phyloP scores from a whole-genome alignment of 1,140 invertebrate species.

The Coptotermes formosanus region DNA sequence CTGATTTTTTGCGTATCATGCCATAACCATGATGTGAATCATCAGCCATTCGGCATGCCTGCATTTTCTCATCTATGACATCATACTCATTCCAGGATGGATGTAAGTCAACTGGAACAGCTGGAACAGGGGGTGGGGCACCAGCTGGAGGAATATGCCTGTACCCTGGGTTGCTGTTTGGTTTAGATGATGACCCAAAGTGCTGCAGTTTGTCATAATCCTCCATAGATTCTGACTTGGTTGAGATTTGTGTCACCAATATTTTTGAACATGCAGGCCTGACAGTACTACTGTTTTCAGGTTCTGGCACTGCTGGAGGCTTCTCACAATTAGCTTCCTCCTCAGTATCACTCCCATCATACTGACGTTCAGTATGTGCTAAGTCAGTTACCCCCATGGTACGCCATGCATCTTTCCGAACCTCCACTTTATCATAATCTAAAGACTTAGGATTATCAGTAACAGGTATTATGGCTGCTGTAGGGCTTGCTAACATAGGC shows the following conservation, averaged over 20 bases:
- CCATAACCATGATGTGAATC: slow-evolving; percentile 77
- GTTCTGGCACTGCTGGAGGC: background rate
- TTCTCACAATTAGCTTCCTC: slow-evolving; percentile 39
- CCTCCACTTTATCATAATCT: slow-evolving; percentile 66
- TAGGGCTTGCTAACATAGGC: background rate
- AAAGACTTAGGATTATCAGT: background rate
- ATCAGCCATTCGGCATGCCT: slow-evolving; percentile 59
- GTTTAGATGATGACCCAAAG: slow-evolving; percentile 69
- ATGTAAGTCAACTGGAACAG: background rate
- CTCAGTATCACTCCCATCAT: slow-evolving; percentile 32
- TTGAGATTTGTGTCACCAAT: slow-evolving; percentile 21
- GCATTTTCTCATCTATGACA: slow-evolving; percentile 28
- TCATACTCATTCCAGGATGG: slow-evolving; percentile 24
- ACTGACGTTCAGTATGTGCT: slow-evolving; percentile 57
- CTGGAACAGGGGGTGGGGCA: slow-evolving; percentile 2
- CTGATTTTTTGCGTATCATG: slow-evolving; percentile 65
- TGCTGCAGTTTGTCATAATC: slow-evolving; percentile 75
- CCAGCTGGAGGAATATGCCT: slow-evolving; percentile 53
- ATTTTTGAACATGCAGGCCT: slow-evolving; percentile 26
- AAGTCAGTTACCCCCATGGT: slow-evolving; percentile 71
- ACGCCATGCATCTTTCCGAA: slow-evolving; percentile 71
- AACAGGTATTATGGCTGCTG: background rate
- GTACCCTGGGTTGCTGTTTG: slow-evolving; percentile 65
- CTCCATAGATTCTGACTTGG: slow-evolving; percentile 32
- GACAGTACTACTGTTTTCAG: background rate